Evolutionary conservation across 2,888 invertebrate species (phyloP), one percentile per base, ranked within the genome.

Genomic region (Timema podura): DNA sequence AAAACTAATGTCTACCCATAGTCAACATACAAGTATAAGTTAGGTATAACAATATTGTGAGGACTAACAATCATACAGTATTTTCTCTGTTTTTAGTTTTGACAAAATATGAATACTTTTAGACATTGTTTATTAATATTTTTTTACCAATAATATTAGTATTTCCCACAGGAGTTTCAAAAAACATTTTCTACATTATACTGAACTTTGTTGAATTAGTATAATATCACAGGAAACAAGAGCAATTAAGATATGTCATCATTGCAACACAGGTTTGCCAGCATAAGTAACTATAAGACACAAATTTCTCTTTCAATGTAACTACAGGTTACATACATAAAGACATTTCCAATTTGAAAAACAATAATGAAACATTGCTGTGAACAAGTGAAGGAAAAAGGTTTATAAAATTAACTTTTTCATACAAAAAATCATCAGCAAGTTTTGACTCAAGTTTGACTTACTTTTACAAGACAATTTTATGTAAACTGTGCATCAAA

Each of bases 21-120:
- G 15, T 70, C 51, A 68, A 70, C 70, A 70, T 61, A 54, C n/a
- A n/a, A n/a, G n/a, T n/a, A n/a, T 65, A 70, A 64, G 48, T 61
- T 61, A 61, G 30, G 30, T 61, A 44, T 61, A 68, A 64, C 67
- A 68, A 70, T 68, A 70, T 64, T 46, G 45, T 46, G 65, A 57
- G 48, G 65, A 54, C 65, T 65, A 65, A 65, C 65, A 51, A 65
- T 65, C 46, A 65, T 65, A 69, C 51, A 54, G 15, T 54, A 51
- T 64, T 46, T 49, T 66, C 48, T 44, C 47, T 68, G 47, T 64
- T 48, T 15, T 59, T 48, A 51, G 15, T 57, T 64, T 68, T 70
- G 48, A 51, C 64, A 67, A 70, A 67, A 64, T 64, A 70, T 70
- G 51, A 48, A 51, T 64, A 67, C 51, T 49, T 67, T n/a, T 68